Evolutionary conservation across 2,797 vertebrate genomes (phyloP).

Genomic region (Galaxias olidus): DNA sequence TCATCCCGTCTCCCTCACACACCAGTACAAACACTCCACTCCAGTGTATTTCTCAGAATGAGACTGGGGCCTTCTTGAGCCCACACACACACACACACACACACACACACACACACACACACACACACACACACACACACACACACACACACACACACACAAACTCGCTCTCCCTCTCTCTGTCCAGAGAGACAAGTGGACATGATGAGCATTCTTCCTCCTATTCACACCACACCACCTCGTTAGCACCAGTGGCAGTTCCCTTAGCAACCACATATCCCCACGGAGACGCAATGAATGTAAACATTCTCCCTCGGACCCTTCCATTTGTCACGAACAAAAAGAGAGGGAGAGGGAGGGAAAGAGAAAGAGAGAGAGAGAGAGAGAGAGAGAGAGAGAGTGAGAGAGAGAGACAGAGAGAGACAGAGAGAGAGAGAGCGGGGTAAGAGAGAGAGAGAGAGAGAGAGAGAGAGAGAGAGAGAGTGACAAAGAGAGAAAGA

Average conservation of each 20-base stretch:
- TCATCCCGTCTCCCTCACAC: too few relatives aligned
- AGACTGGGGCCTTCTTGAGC: too few relatives aligned
- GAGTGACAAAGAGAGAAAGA: background rate
- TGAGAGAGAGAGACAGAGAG: constrained; percentile 41
- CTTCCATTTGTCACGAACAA: constrained; percentile 70
- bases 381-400: background rate
- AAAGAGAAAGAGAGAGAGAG: background rate
- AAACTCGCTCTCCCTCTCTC: background rate
- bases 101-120: constrained; percentile 16
- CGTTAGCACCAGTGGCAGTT: constrained; percentile 70
- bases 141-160: constrained; percentile 1
- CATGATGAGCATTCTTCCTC: constrained; percentile 75
- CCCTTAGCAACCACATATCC: constrained; percentile 71
- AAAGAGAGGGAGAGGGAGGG: constrained; percentile 38
- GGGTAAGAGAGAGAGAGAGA: constrained; percentile 26
- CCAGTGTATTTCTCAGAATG: too few relatives aligned
- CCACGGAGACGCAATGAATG: constrained; percentile 74
- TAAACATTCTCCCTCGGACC: constrained; percentile 72
- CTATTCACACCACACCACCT: constrained; percentile 69
- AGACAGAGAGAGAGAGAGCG: constrained; percentile 50
- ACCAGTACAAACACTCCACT: too few relatives aligned
- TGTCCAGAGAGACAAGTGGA: constrained; percentile 43
- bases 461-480: background rate
- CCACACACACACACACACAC: background rate
- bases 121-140: constrained; percentile 34